Percentiles rank a stretch among this genome's conserved stretches.
phyloP scores from a whole-genome alignment of 2,113 vertebrate species.

The Scortum barcoo region DNA sequence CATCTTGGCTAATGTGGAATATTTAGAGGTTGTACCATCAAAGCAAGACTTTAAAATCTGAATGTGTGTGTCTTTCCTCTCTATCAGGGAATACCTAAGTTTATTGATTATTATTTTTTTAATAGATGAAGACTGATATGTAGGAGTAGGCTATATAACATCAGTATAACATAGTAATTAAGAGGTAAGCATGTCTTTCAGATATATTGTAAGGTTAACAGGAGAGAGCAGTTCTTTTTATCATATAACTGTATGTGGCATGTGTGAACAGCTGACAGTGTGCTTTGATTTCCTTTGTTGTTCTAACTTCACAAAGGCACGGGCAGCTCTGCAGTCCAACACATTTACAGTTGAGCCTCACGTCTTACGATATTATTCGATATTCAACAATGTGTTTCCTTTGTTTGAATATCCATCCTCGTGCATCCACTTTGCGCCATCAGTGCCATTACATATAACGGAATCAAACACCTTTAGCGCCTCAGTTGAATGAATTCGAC shows the following conservation, averaged over 20 bases:
- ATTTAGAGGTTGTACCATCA: not conserved
- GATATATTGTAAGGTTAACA: not conserved
- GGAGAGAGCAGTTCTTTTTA: not conserved
- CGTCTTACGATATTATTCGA: constrained; percentile 1
- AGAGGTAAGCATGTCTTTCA: not conserved
- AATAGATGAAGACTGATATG: not conserved
- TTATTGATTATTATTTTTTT: constrained; percentile 11
- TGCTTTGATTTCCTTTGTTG: constrained; percentile 29
- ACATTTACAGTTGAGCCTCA: constrained; percentile 8
- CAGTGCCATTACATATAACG: not conserved
- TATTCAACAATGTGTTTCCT: not conserved
- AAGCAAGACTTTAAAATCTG: constrained; percentile 12
- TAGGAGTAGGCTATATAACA: not conserved
- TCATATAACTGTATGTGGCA: not conserved
- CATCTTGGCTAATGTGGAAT: constrained; percentile 4
- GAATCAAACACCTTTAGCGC: not conserved
- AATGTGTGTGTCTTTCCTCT: too few relatives aligned
- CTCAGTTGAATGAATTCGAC: constrained; percentile 2
- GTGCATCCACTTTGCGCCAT: not conserved
- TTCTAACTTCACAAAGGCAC: constrained; percentile 16
- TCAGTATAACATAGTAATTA: not conserved
- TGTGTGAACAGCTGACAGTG: constrained; percentile 7
- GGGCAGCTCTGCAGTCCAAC: constrained; percentile 28
- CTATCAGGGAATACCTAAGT: not conserved
- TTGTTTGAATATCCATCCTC: not conserved